A percentile compares a stretch with the other conserved stretches of the same genome.
Conservation (phyloP, 1,140 invertebrate genomes). For the Meteorus sp. region DNA sequence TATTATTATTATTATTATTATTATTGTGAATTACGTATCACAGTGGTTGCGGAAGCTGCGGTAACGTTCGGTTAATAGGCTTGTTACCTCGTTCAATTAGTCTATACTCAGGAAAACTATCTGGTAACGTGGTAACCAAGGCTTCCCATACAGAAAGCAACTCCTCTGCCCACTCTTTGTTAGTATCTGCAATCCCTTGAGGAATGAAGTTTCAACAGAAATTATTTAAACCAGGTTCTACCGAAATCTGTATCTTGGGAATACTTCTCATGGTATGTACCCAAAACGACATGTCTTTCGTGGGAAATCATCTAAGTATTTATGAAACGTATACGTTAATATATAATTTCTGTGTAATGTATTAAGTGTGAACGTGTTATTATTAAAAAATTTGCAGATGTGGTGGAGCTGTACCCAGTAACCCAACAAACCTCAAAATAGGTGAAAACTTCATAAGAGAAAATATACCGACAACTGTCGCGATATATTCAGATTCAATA, state of each 20-base stretch:
- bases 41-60: no score
- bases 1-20: no score
- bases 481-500: no score
- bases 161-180: not conserved
- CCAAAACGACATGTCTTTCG: no score
- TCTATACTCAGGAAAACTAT: not conserved
- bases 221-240: constrained; percentile 2
- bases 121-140: not conserved
- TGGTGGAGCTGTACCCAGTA: not conserved
- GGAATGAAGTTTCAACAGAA: not conserved
- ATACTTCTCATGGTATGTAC: not conserved
- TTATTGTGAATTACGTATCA: no score
- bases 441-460: not conserved
- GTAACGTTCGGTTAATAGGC: not conserved
- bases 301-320: no score
- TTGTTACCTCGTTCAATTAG: not conserved
- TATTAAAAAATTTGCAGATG: not conserved
- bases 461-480: no score
- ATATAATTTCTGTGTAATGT: not conserved
- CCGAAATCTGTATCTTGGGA: not conserved
- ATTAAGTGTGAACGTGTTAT: not conserved
- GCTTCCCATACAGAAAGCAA: not conserved
- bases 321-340: no score
- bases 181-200: not conserved
- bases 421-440: not conserved